Conservation (phyloP, 2,888 invertebrate genomes). For the Amphipyra berbera region DNA sequence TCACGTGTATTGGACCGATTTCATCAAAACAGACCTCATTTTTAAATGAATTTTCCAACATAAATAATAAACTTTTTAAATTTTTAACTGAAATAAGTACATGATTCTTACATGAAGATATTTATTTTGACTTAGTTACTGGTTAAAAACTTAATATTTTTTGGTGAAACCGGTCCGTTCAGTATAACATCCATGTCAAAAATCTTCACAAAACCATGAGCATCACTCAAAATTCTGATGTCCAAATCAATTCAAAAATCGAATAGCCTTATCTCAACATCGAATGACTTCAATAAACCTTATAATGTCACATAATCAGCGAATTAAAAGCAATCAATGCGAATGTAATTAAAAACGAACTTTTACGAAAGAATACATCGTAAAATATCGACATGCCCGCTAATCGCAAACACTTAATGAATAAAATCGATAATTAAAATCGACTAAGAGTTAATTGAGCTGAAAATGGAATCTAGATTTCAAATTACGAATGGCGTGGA, state of each 20-base stretch:
- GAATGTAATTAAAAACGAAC: conserved; percentile 81
- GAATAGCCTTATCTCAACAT: conserved; percentile 56
- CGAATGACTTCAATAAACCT: conserved; percentile 60
- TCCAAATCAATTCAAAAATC: conserved; percentile 43
- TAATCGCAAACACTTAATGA: conserved; percentile 88
- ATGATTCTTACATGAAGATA: conserved; percentile 16
- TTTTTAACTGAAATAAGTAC: conserved; percentile 39
- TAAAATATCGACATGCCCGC: conserved; percentile 85
- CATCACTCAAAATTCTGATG: conserved; percentile 37
- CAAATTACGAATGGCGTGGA: conserved; percentile 62
- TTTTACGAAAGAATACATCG: conserved; percentile 76
- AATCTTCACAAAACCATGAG: conserved; percentile 28
- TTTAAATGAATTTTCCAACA: conserved; percentile 23
- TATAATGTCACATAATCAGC: conserved; percentile 79
- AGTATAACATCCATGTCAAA: conserved; percentile 24
- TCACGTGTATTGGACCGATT: conserved; percentile 40
- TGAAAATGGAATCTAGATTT: conserved; percentile 85
- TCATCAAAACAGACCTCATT: conserved; percentile 28
- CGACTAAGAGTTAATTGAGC: conserved; percentile 84
- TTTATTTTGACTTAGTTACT: conserved; percentile 43
- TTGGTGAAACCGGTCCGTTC: conserved; percentile 32
- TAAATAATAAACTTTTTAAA: conserved; percentile 51
- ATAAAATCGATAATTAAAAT: conserved; percentile 86
- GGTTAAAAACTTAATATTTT: conserved; percentile 7
- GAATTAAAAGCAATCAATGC: conserved; percentile 74